Conservation (phyloP, 1,140 invertebrate genomes). For the Planococcus citri region DNA sequence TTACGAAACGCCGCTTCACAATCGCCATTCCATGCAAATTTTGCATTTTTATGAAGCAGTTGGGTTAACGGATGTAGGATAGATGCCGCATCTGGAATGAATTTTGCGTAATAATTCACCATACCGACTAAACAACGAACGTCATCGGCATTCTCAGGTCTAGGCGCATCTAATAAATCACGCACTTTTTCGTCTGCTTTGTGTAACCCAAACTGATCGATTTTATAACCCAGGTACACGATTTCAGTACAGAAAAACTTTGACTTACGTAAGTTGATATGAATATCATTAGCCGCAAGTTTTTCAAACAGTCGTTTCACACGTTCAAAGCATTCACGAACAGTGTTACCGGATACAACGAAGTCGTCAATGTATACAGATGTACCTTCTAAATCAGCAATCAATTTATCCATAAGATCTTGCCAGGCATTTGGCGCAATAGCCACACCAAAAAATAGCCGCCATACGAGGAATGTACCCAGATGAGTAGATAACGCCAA, state of each 20-base stretch:
- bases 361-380: slow-evolving; percentile 31
- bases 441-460: slow-evolving; percentile 37
- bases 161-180: slow-evolving; percentile 27
- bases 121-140: slow-evolving; percentile 31
- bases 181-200: slow-evolving; percentile 25
- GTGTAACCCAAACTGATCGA: not conserved
- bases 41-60: slow-evolving; percentile 22
- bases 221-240: not conserved
- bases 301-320: not conserved
- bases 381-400: slow-evolving; percentile 30
- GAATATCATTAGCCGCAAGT: slow-evolving; percentile 21
- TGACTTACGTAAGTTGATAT: slow-evolving; percentile 33
- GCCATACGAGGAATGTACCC: slow-evolving; percentile 32
- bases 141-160: slow-evolving; percentile 29
- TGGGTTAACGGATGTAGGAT: slow-evolving; percentile 25
- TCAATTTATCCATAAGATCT: slow-evolving; percentile 35
- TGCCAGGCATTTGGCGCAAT: slow-evolving; percentile 38
- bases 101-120: slow-evolving; percentile 30
- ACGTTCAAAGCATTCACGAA: slow-evolving; percentile 16
- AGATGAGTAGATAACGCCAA: slow-evolving; percentile 30
- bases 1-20: slow-evolving; percentile 29
- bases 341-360: slow-evolving; percentile 27
- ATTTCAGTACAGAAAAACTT: slow-evolving; percentile 26
- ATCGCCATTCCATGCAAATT: slow-evolving; percentile 26
- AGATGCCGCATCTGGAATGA: slow-evolving; percentile 29